Conservation (phyloP, 2,113 vertebrate species). For the Sus scrofa region DNA sequence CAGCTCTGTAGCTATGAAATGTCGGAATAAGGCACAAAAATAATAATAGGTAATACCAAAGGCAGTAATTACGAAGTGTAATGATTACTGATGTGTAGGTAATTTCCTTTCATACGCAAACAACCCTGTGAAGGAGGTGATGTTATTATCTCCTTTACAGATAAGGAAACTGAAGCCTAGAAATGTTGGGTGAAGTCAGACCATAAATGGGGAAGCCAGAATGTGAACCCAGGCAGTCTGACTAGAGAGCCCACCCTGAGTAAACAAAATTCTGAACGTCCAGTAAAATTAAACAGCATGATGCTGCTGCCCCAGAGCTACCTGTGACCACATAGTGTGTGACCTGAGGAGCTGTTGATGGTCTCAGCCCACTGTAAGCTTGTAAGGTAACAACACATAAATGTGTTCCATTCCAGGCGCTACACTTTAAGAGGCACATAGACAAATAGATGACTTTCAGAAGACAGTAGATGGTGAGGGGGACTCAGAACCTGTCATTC, state of each 20-base stretch:
- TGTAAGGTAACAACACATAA: neutral
- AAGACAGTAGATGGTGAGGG: conserved; percentile 21
- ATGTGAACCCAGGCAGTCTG: neutral
- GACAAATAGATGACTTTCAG: conserved; percentile 30
- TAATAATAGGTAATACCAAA: neutral
- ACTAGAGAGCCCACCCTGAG: neutral
- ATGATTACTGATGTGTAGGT: neutral
- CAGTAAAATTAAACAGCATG: neutral
- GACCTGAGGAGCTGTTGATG: neutral
- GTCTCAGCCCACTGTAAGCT: neutral
- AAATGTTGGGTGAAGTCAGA: neutral
- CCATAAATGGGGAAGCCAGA: neutral
- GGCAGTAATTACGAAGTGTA: neutral
- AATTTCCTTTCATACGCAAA: neutral
- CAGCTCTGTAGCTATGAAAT: neutral
- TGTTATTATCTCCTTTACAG: neutral
- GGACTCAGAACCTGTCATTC: neutral
- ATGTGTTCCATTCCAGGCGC: neutral
- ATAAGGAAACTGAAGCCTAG: neutral
- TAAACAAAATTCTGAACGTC: neutral
- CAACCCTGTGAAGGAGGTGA: neutral
- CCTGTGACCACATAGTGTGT: neutral
- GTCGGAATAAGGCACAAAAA: neutral
- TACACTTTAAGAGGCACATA: neutral
- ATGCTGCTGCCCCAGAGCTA: neutral